Evolutionary conservation across 2,113 vertebrate species (phyloP), one percentile per base, ranked within the genome.

Genomic region (Mystacornis crossleyi): DNA sequence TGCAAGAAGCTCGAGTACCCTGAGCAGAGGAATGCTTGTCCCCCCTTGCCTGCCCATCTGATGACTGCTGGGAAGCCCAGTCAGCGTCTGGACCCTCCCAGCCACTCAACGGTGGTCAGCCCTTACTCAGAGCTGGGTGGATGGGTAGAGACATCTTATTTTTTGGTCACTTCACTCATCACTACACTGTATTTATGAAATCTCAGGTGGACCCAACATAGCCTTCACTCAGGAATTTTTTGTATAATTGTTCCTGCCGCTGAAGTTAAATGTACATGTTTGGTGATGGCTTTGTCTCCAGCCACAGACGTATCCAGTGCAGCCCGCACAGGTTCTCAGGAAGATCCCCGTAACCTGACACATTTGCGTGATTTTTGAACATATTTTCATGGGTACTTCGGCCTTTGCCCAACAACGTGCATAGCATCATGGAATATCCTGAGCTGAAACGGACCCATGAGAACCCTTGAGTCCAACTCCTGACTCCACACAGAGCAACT

Each of bases 371-470:
- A 23, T 29, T 81, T 54, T 29, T 36, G 75, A 79, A 64, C 12
- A 5, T 5, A 11, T 5, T 60, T 13, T 34, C 4, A 3, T 25
- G 48, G 26, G 12, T 45, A 9, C 38, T 66, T 81, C 29, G 38
- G 12, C 38, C 65, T 89, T 74, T 67, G 48, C 21, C 25, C 47
- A 75, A 8, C 7, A 48, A 25, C 2, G 7, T 8, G 43, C 1
- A 2, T 0, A 36, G 43, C 54, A 20, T 50, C 14, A 13, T 18
- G 47, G 58, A 85, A 53, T 18, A 51, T 53, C 31, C 21, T 57
- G 55, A 62, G 42, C n/a, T 79, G 42, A 60, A 82, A 51, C 0
- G 2, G 28, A 42, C 10, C 36, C 0, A 0, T 26, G 62, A 53
- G 69, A 48, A 20, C 36, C 65, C 20, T 14, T 0, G 7, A 69